Evolutionary conservation across 2,113 vertebrate species (phyloP).

Genomic region (Colaptes auratus): DNA sequence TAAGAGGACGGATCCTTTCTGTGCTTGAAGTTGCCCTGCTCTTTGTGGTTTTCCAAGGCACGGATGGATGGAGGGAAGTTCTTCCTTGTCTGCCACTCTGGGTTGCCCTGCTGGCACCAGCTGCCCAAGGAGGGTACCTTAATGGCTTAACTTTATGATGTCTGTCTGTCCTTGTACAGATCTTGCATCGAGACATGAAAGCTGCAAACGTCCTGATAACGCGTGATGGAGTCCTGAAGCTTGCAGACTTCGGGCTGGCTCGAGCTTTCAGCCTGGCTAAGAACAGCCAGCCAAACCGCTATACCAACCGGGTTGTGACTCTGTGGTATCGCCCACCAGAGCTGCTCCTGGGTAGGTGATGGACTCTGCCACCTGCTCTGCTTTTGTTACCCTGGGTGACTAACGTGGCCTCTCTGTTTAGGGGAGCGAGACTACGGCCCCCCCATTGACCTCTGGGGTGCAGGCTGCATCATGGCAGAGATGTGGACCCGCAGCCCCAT

Average conservation of each 20-base stretch:
- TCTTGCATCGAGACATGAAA: slow-evolving; percentile 98
- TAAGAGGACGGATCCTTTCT: slow-evolving; percentile 10
- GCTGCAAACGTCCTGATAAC: slow-evolving; percentile 97
- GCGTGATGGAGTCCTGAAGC: slow-evolving; percentile 92
- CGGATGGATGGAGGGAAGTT: not conserved
- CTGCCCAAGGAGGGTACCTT: not conserved
- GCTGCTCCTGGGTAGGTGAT: slow-evolving; percentile 87
- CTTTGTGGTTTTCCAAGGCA: not conserved
- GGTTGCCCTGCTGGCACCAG: not conserved
- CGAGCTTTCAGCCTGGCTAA: slow-evolving; percentile 97
- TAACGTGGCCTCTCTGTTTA: slow-evolving; percentile 59
- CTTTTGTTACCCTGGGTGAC: not conserved
- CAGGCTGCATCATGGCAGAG: slow-evolving; percentile 98
- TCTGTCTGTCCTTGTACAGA: slow-evolving; percentile 71
- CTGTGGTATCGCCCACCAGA: slow-evolving; percentile 97
- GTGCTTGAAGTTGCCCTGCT: not conserved
- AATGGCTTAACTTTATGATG: not conserved
- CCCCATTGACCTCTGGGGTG: slow-evolving; percentile 97
- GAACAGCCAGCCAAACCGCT: slow-evolving; percentile 97
- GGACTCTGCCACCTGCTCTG: not conserved
- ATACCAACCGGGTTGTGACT: slow-evolving; percentile 96
- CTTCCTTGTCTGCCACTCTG: not conserved
- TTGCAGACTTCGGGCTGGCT: slow-evolving; percentile 95
- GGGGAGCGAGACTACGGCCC: slow-evolving; percentile 97
- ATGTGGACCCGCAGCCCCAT: slow-evolving; percentile 99